Evolutionary conservation across 2,113 vertebrate genomes (phyloP).

Genomic region (Carassius auratus): DNA sequence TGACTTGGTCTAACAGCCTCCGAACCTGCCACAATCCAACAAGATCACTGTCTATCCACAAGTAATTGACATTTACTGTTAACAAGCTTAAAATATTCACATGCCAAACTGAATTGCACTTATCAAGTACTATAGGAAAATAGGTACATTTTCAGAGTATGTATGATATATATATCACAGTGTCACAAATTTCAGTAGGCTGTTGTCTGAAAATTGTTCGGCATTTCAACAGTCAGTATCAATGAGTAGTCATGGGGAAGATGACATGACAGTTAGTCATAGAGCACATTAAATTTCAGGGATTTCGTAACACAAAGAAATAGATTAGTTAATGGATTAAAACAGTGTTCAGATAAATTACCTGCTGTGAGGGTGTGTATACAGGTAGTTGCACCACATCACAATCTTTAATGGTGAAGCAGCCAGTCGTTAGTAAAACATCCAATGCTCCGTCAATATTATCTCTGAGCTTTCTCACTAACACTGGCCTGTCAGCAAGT

Average conservation of each 20-base stretch:
- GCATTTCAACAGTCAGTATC: background rate
- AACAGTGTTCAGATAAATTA: constrained; percentile 50
- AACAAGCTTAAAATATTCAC: background rate
- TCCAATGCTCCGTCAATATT: constrained; percentile 71
- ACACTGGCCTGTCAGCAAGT: constrained; percentile 69
- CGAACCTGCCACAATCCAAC: constrained; percentile 73
- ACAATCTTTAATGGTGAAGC: constrained; percentile 76
- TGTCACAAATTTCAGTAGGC: background rate
- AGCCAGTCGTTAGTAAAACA: constrained; percentile 63
- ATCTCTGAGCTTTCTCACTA: constrained; percentile 73
- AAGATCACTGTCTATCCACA: background rate
- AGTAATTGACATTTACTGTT: background rate
- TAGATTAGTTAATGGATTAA: background rate
- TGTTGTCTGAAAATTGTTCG: background rate
- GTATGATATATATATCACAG: background rate
- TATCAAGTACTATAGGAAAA: background rate
- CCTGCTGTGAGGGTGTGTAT: constrained; percentile 82
- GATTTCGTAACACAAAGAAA: background rate
- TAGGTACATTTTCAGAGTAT: background rate
- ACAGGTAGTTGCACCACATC: constrained; percentile 77
- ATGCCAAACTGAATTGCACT: background rate
- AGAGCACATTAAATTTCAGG: background rate
- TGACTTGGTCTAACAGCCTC: constrained; percentile 75
- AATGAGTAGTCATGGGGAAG: background rate
- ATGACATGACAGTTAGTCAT: background rate